These are phyloP conservation scores for Pollenia angustigena DNA, from an alignment of 2,888 invertebrate species.

Conservation along the genomic window DNA sequence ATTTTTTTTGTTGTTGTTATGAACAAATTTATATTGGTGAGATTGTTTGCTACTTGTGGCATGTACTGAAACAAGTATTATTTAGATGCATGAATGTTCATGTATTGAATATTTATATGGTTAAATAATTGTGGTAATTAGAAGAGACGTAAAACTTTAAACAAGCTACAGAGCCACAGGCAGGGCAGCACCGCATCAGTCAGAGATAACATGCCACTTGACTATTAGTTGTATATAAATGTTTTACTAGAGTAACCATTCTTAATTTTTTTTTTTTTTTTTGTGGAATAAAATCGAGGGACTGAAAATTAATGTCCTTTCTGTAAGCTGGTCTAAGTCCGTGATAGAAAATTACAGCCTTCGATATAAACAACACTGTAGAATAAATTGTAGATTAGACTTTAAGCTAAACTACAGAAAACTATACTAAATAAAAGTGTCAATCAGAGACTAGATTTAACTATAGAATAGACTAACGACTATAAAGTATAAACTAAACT, in stretches of 20 bases:
- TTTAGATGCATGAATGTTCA: constrained; percentile 5
- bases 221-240: constrained; percentile 19
- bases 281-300: too few species aligned
- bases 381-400: too few species aligned
- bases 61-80: background rate
- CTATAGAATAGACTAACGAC: too few species aligned
- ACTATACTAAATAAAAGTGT: too few species aligned
- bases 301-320: too few species aligned
- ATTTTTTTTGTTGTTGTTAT: constrained; percentile 23
- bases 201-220: constrained; percentile 53
- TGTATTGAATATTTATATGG: constrained; percentile 55
- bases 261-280: background rate
- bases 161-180: constrained; percentile 52
- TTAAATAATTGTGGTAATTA: constrained; percentile 71
- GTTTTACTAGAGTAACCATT: background rate
- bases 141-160: constrained; percentile 66
- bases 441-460: too few species aligned
- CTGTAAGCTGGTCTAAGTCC: too few species aligned
- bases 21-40: constrained; percentile 10
- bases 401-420: too few species aligned
- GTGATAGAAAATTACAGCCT: too few species aligned
- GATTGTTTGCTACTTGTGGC: constrained; percentile 48
- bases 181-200: constrained; percentile 21
- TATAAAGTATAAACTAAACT: too few species aligned
- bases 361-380: too few species aligned